Evolutionary conservation across 2,113 vertebrate genomes (phyloP).

Genomic region (Petaurus breviceps): DNA sequence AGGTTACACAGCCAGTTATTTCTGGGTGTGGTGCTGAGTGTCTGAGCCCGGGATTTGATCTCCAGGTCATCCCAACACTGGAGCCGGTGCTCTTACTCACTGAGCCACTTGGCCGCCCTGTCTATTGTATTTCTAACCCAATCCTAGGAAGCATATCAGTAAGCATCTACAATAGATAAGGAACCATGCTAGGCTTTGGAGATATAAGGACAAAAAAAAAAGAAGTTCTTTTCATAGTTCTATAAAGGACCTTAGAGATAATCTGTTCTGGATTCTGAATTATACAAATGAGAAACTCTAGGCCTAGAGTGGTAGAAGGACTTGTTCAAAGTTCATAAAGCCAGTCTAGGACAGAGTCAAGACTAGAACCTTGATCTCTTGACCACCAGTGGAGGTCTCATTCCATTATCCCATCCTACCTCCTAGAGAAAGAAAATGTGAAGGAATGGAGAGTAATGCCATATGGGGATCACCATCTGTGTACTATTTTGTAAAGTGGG

Average conservation of each 20-base stretch:
- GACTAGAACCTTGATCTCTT: not conserved
- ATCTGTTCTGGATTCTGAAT: not conserved
- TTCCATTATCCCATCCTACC: not conserved
- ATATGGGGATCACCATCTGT: not conserved
- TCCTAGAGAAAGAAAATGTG: not conserved
- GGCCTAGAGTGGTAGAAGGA: not conserved
- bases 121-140: not conserved
- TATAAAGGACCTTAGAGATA: not conserved
- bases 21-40: too few relatives aligned
- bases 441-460: not conserved
- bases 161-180: not conserved
- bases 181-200: not conserved
- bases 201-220: not conserved
- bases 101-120: too few relatives aligned
- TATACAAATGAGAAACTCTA: not conserved
- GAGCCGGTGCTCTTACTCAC: too few relatives aligned
- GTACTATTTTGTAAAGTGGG: not conserved
- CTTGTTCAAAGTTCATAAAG: not conserved
- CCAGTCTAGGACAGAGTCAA: not conserved
- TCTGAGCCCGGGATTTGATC: too few relatives aligned
- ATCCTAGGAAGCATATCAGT: not conserved
- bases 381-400: not conserved
- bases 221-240: not conserved
- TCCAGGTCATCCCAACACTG: too few relatives aligned
- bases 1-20: too few relatives aligned